These are phyloP conservation scores for Tiliacea aurago DNA, from an alignment of 2,888 invertebrate species.

Conservation along the genomic window DNA sequence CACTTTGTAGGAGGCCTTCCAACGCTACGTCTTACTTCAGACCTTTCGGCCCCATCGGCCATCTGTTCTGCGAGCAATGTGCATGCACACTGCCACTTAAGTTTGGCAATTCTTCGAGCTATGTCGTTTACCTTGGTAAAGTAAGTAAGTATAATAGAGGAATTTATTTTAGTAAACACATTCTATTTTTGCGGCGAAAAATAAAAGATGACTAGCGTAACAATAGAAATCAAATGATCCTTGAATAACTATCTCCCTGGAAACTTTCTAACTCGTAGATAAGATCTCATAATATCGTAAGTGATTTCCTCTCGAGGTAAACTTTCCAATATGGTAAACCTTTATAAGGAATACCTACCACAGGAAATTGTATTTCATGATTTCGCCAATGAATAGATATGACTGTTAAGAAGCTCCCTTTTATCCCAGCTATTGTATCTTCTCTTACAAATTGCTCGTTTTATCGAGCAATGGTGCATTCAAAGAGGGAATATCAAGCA, in stretches of 20 bases:
- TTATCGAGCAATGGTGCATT: constrained; percentile 72
- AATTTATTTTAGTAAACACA: neutral
- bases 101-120: no score
- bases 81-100: no score
- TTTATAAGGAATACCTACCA: constrained; percentile 49
- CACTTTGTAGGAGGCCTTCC: no score
- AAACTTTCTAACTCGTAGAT: constrained; percentile 28
- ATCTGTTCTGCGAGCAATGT: no score
- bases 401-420: constrained; percentile 76
- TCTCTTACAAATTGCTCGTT: constrained; percentile 74
- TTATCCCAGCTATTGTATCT: constrained; percentile 77
- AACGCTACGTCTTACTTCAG: no score
- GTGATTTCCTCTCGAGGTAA: constrained; percentile 45
- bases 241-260: constrained; percentile 11
- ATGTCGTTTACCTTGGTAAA: no score
- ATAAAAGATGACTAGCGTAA: neutral
- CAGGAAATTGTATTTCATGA: constrained; percentile 64
- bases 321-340: constrained; percentile 56
- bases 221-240: constrained; percentile 10
- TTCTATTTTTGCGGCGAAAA: neutral
- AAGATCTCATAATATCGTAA: constrained; percentile 44
- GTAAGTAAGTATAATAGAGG: no score
- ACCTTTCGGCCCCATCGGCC: no score
- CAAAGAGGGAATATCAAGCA: constrained; percentile 74
- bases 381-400: constrained; percentile 78